Percentiles rank a stretch among this genome's conserved stretches.
Evolutionary conservation across 2,113 vertebrate species (phyloP).

Genomic region (Hemiprocne comata): DNA sequence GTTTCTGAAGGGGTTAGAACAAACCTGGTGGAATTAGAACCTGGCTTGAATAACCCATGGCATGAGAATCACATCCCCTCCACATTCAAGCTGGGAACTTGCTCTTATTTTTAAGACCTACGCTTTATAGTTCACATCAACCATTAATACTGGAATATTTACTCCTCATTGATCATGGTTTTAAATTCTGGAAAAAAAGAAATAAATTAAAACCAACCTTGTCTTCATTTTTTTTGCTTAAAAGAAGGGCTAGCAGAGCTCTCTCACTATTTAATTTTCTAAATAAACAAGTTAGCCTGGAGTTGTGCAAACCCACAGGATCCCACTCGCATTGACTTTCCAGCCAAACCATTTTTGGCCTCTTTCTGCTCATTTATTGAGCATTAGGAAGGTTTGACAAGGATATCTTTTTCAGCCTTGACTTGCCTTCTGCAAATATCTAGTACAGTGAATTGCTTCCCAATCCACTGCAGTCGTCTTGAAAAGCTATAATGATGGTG

Average conservation of each 20-base stretch:
- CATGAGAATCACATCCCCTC: not conserved
- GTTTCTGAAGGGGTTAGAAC: not conserved
- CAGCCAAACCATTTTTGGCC: not conserved
- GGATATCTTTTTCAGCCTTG: not conserved
- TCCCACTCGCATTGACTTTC: not conserved
- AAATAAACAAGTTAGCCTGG: not conserved
- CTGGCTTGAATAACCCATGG: not conserved
- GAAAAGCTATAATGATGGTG: not conserved
- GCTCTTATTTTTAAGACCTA: too few species aligned
- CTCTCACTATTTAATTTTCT: not conserved
- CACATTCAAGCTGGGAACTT: accelerated
- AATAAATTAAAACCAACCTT: not conserved
- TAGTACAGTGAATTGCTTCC: not conserved
- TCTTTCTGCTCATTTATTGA: not conserved
- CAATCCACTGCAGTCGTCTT: not conserved
- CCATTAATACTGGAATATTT: not conserved
- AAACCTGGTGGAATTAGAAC: not conserved
- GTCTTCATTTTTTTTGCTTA: not conserved
- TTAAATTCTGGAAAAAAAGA: not conserved
- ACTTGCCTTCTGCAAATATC: not conserved
- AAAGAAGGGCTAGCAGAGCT: not conserved
- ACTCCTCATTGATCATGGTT: not conserved
- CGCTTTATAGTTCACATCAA: not conserved
- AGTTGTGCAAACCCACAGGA: not conserved
- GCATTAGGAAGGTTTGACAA: not conserved